A percentile compares a stretch with the other conserved stretches of the same genome.
phyloP scores from a whole-genome alignment of 2,797 vertebrate genomes.

The Dipus sagitta region DNA sequence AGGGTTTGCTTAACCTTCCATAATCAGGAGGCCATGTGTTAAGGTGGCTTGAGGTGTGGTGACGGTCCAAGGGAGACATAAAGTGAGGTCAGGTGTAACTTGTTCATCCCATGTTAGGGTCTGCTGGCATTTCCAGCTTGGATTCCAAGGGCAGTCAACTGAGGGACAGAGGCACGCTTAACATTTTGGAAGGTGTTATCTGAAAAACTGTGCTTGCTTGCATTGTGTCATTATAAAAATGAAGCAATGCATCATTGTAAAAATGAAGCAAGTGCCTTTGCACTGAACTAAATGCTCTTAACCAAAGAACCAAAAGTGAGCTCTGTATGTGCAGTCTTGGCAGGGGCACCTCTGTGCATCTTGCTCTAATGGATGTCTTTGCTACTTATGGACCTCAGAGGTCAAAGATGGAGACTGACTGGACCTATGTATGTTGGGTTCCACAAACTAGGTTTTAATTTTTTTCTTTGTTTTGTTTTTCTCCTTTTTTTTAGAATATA shows the following conservation, averaged over 20 bases:
- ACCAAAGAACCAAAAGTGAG: background rate
- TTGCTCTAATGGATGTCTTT: background rate
- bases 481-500: constrained; percentile 6
- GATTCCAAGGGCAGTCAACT: background rate
- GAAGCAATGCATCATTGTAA: background rate
- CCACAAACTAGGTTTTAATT: background rate
- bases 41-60: background rate
- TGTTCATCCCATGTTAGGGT: background rate
- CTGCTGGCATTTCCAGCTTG: background rate
- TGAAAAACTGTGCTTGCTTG: background rate
- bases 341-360: background rate
- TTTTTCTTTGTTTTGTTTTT: background rate
- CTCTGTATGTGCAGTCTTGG: background rate
- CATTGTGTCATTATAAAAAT: background rate
- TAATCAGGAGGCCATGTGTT: constrained; percentile 2
- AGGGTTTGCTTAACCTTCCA: constrained; percentile 4
- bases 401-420: background rate
- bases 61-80: background rate
- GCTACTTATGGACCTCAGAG: background rate
- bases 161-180: background rate
- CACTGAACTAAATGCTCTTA: background rate
- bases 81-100: background rate
- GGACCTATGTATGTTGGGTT: background rate
- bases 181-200: background rate
- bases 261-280: background rate